Percentiles rank a stretch among this genome's conserved stretches.
Conservation (phyloP, 92 coral and sea anemone species). For the Epizoanthus rinbou region DNA sequence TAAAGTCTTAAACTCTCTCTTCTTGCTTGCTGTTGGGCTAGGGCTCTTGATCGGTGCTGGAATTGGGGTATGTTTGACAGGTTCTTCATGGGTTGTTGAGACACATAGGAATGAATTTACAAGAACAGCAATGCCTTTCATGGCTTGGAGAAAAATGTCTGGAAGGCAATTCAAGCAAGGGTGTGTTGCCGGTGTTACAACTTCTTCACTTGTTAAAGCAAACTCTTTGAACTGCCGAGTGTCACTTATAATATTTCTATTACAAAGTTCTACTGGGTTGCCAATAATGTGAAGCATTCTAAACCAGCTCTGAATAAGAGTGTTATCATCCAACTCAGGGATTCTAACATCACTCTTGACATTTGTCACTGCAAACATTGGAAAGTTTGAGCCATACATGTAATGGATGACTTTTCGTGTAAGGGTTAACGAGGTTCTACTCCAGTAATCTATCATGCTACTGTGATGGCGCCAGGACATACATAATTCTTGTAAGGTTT, state of each 20-base stretch:
- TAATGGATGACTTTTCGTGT: conserved; percentile 83
- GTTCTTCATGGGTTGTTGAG: conserved; percentile 77
- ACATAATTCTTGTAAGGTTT: conserved; percentile 94
- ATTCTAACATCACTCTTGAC: conserved; percentile 86
- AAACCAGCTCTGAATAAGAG: conserved; percentile 95
- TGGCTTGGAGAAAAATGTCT: conserved; percentile 88
- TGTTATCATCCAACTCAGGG: conserved; percentile 72
- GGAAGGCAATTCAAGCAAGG: conserved; percentile 88
- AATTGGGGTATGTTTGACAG: conserved; percentile 89
- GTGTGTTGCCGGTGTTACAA: conserved; percentile 78
- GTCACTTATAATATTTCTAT: conserved; percentile 81
- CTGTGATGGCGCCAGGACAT: conserved; percentile 95
- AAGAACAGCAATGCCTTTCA: conserved; percentile 90
- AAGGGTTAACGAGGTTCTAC: conserved; percentile 76
- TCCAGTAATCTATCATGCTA: conserved; percentile 92
- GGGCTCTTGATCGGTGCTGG: conserved; percentile 77
- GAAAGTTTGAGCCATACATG: conserved; percentile 85
- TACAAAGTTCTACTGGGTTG: conserved; percentile 91
- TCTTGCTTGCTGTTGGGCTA: conserved; percentile 75
- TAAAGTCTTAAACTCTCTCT: conserved; percentile 72
- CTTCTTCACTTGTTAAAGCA: conserved; percentile 84
- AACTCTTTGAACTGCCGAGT: conserved; percentile 93
- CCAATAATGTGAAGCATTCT: conserved; percentile 95
- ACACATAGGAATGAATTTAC: conserved; percentile 76
- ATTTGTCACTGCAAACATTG: conserved; percentile 63